Base-by-base conservation (phyloP, 1,140 invertebrate species). In the Ostrea denselamellosa region DNA sequence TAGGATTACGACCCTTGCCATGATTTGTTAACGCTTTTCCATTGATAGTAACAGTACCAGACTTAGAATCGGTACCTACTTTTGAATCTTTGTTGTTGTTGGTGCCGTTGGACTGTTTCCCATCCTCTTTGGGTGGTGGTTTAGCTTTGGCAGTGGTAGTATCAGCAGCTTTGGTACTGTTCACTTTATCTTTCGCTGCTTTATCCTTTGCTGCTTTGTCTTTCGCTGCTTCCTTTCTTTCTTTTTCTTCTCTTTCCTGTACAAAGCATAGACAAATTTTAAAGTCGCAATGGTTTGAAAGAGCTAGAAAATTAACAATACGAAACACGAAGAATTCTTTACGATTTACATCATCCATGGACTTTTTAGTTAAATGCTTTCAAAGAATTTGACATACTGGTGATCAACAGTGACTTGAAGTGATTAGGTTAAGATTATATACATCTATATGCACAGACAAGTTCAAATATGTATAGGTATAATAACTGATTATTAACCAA, bases 181-280 rank as follows among this genome's bases (percentile, higher is more conserved):
- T 86, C 77, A 85, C 53, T 86, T 90, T 25, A 44, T 44, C 34
- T 44, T 44, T 44, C 34, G 34, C 34, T 58, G 12, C 83, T 22
- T 85, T 85, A 28, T 92, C 85, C 86, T 86, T 86, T n/a, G n/a
- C n/a, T n/a, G 85, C 28, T 56, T 87, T 89, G 81, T 93, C 91
- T 90, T 89, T 90, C 68, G 91, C 90, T 83, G 91, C 71, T 82
- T 87, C 54, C 85, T 88, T 87, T 81, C 87, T 68, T 88, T 90
- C 52, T 82, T 89, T 65, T 89, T 92, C 84, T 88, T 91, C 92
- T 89, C 89, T 91, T 89, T 93, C 92, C 91, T 92, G 83, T 65
- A 90, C 9, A 62, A 62, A 62, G 17, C 34, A 44, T 44, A 44
- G 34, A 5, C 34, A 44, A 44, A 44, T 5, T 44, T 44, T 2